Conservation (phyloP, 2,888 invertebrate species). For the Operophtera brumata region DNA sequence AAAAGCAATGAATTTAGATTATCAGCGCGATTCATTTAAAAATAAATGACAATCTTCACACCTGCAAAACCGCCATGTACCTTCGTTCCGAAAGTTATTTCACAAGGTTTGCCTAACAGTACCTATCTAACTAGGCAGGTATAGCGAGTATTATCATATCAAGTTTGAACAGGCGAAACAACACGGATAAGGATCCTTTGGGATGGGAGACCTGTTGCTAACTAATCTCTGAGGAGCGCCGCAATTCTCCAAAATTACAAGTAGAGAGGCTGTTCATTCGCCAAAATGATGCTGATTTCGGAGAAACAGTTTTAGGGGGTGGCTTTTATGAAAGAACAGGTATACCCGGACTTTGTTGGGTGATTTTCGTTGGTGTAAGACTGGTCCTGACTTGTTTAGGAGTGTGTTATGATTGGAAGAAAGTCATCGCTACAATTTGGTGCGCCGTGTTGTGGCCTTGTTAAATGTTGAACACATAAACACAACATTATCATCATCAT, state of each 20-base stretch:
- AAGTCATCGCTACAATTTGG: no score
- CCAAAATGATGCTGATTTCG: not conserved
- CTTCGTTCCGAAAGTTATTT: constrained; percentile 6
- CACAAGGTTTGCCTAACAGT: constrained; percentile 4
- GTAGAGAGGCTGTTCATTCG: not conserved
- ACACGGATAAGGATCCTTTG: constrained; percentile 24
- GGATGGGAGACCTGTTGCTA: constrained; percentile 27
- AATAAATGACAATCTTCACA: not conserved
- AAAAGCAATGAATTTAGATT: not conserved
- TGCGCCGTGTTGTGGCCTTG: no score
- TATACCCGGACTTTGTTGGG: no score
- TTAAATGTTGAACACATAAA: no score
- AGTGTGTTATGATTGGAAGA: no score
- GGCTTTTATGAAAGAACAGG: no score
- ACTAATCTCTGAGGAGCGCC: constrained; percentile 15
- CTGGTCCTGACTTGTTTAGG: no score
- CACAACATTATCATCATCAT: no score
- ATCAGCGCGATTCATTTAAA: not conserved
- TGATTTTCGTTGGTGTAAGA: no score
- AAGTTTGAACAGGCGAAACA: constrained; percentile 23
- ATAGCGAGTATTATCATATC: constrained; percentile 13
- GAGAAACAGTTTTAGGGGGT: not conserved
- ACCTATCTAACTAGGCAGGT: constrained; percentile 9
- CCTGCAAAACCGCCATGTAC: constrained; percentile 2
- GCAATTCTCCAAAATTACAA: constrained; percentile 12